A percentile compares a stretch with the other conserved stretches of the same genome.
Conservation (phyloP, 2,797 vertebrate genomes). For the Pseudomugil gertrudae region DNA sequence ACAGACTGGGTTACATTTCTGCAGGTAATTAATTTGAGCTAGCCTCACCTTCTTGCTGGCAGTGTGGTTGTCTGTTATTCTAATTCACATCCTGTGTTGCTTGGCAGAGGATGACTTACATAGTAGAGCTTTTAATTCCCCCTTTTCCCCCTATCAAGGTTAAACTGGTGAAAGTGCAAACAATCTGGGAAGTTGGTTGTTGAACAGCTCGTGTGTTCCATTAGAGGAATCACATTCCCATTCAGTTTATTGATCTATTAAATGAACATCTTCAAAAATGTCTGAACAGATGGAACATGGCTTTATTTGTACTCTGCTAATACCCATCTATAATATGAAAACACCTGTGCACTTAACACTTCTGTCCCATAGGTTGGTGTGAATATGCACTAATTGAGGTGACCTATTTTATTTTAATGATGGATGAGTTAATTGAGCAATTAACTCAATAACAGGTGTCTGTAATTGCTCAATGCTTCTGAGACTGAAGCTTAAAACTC, state of each 20-base stretch:
- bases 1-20: too few relatives aligned
- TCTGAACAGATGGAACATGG: slow-evolving; percentile 36
- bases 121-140: slow-evolving; percentile 28
- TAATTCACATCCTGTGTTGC: slow-evolving; percentile 41
- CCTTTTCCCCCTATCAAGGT: slow-evolving; percentile 52
- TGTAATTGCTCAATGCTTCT: slow-evolving; percentile 77
- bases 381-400: slow-evolving; percentile 62
- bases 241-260: slow-evolving; percentile 20
- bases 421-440: slow-evolving; percentile 83
- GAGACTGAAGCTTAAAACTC: slow-evolving; percentile 73
- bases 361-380: slow-evolving; percentile 57
- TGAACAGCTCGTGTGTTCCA: neutral
- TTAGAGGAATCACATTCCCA: slow-evolving; percentile 10
- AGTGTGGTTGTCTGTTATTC: slow-evolving; percentile 39
- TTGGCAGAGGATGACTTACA: slow-evolving; percentile 45
- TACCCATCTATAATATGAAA: slow-evolving; percentile 34
- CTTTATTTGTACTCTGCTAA: slow-evolving; percentile 25
- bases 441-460: slow-evolving; percentile 84
- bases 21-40: slow-evolving; percentile 41
- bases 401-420: slow-evolving; percentile 82
- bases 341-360: slow-evolving; percentile 61
- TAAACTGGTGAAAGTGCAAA: slow-evolving; percentile 32
- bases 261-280: slow-evolving; percentile 6
- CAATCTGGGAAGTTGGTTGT: slow-evolving; percentile 26
- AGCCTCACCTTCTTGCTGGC: slow-evolving; percentile 44